Percentiles rank a stretch among this genome's conserved stretches.
phyloP scores from a whole-genome alignment of 2,888 invertebrate species.

The Matsumyia berberina region DNA sequence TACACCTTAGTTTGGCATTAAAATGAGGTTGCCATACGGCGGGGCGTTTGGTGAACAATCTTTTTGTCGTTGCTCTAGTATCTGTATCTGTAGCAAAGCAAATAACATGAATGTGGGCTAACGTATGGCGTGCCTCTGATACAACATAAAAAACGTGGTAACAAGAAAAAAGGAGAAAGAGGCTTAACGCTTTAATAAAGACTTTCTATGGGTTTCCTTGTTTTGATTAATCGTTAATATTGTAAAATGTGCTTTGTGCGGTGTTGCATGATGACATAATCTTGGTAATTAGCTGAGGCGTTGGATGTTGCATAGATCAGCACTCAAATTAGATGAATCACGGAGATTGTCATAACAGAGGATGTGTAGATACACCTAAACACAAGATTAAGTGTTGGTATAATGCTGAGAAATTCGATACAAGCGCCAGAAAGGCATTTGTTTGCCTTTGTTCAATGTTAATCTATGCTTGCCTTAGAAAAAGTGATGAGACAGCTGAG shows the following conservation, averaged over 20 bases:
- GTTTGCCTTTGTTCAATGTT: too few species aligned
- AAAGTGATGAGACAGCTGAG: too few species aligned
- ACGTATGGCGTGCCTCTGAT: conserved; percentile 22
- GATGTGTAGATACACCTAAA: neutral
- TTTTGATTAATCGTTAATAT: conserved; percentile 27
- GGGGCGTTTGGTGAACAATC: conserved; percentile 3
- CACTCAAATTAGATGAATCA: conserved; percentile 2
- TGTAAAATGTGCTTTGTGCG: conserved; percentile 13
- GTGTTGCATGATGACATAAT: conserved; percentile 29
- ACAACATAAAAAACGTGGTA: conserved; percentile 22
- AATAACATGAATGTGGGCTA: conserved; percentile 38
- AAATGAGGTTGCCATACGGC: conserved; percentile 30
- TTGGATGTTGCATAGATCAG: conserved; percentile 1
- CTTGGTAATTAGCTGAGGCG: conserved; percentile 22
- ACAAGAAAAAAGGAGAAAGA: conserved; percentile 1
- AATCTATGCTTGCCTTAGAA: too few species aligned
- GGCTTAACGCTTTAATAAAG: conserved; percentile 19
- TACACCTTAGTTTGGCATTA: conserved; percentile 52
- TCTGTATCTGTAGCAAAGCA: conserved; percentile 16
- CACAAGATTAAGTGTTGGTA: neutral
- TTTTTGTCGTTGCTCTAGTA: conserved; percentile 12
- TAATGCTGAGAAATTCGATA: too few species aligned
- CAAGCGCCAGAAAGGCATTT: too few species aligned
- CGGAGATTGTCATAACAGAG: neutral
- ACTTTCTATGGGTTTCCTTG: conserved; percentile 33